A percentile compares a stretch with the other conserved stretches of the same genome.
These are phyloP conservation scores for Amphiura filiformis DNA, from an alignment of 35 echinoderm and acorn worm species.

Conservation along the genomic window DNA sequence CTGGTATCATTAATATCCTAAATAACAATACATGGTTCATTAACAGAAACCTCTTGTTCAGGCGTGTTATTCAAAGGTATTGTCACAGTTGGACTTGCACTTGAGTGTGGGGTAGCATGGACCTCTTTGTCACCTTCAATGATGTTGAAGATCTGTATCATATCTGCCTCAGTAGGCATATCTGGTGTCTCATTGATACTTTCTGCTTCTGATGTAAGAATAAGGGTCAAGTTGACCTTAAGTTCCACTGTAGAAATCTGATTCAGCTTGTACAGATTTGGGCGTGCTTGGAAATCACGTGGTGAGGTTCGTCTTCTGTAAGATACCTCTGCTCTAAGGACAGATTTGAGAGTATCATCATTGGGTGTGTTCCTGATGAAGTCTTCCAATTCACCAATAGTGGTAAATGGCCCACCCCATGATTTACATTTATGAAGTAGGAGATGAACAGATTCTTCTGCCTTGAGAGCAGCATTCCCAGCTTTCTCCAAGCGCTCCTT, in stretches of 20 bases:
- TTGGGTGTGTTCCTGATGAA: background rate
- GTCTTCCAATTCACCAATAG: constrained; percentile 9
- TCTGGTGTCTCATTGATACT: background rate
- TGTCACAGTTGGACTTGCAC: background rate
- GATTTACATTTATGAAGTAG: constrained; percentile 8
- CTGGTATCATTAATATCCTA: background rate
- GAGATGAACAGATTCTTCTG: background rate
- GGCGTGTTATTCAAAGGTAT: background rate
- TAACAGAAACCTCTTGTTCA: constrained; percentile 7
- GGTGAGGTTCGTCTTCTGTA: background rate
- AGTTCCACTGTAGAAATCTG: constrained; percentile 20
- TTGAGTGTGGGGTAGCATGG: background rate
- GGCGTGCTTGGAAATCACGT: constrained; percentile 1
- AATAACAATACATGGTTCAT: constrained; percentile 30
- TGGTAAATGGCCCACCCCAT: constrained; percentile 10
- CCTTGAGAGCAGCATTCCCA: background rate
- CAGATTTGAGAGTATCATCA: background rate
- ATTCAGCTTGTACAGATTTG: constrained; percentile 10
- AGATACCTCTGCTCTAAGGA: background rate
- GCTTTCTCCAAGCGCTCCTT: constrained; percentile 20
- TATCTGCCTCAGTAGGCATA: constrained; percentile 19
- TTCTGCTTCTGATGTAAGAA: constrained; percentile 16
- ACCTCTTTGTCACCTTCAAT: background rate
- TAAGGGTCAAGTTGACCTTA: background rate
- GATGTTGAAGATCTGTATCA: constrained; percentile 6